A percentile compares a stretch with the other conserved stretches of the same genome.
Conservation (phyloP, 2,113 vertebrate genomes). For the Rhombomys opimus region DNA sequence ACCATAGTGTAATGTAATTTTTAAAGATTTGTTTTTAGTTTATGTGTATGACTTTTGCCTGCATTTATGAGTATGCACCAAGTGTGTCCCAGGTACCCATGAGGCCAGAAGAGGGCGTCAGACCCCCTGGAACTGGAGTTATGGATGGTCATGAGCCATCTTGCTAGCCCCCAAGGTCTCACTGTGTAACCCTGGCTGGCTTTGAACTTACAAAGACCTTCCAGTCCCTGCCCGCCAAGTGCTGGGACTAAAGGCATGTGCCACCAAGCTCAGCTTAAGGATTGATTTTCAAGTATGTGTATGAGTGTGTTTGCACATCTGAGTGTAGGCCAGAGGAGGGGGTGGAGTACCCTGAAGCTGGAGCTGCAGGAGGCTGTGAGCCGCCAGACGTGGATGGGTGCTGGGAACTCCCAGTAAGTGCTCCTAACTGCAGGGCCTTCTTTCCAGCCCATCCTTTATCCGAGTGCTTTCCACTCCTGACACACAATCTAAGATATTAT, state of each 20-base stretch:
- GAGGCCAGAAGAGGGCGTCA: neutral
- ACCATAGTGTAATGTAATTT: no score
- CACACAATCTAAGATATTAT: constrained; percentile 45
- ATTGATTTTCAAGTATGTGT: neutral
- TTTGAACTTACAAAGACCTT: neutral
- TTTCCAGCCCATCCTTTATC: neutral
- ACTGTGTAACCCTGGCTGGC: neutral
- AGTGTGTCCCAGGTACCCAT: neutral
- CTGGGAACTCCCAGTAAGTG: neutral
- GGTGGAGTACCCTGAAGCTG: neutral
- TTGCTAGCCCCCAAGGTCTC: neutral
- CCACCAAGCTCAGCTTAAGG: neutral
- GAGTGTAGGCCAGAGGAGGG: neutral
- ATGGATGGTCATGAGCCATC: neutral
- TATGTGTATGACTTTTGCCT: neutral
- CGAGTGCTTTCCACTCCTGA: neutral
- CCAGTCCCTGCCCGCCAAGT: neutral
- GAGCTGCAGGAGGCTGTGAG: neutral
- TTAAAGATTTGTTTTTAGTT: neutral
- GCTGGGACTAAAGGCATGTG: neutral
- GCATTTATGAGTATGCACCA: neutral
- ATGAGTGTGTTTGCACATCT: no score
- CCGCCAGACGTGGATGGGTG: neutral
- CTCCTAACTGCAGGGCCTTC: neutral
- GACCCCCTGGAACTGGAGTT: neutral